Evolutionary conservation across 2,797 vertebrate species (phyloP).

Genomic region (Gymnoscopelus microlampas): DNA sequence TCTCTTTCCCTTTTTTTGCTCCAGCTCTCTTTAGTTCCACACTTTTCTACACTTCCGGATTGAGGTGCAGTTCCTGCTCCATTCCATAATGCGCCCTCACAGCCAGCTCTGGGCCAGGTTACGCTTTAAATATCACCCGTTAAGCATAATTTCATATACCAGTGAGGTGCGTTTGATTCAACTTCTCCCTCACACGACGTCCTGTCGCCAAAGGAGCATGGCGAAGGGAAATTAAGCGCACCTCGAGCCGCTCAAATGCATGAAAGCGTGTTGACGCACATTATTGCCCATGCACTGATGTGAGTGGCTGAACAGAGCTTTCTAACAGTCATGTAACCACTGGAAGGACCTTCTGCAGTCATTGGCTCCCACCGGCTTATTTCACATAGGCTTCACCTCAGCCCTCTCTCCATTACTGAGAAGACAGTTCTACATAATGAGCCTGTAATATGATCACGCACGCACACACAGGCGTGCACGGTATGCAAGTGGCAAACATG

Average conservation of each 20-base stretch:
- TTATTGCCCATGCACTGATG: slow-evolving; percentile 3
- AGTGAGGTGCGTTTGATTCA: slow-evolving; percentile 41
- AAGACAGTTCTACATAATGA: not conserved
- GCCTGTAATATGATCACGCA: no score
- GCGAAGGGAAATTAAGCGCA: slow-evolving; percentile 40
- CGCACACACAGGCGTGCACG: no score
- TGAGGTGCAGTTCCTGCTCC: slow-evolving; percentile 24
- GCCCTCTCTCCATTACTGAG: slow-evolving; percentile 24
- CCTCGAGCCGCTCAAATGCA: slow-evolving; percentile 16
- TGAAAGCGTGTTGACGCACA: not conserved
- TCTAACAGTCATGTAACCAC: slow-evolving; percentile 26
- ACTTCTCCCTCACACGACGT: slow-evolving; percentile 51
- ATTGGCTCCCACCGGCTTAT: slow-evolving; percentile 25
- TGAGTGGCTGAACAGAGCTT: slow-evolving; percentile 29
- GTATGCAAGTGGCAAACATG: not conserved
- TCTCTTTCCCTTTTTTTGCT: slow-evolving; percentile 45
- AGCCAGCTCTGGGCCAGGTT: slow-evolving; percentile 3
- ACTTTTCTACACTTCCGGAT: slow-evolving; percentile 17
- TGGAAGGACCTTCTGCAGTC: slow-evolving; percentile 24
- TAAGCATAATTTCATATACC: not conserved
- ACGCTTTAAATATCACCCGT: not conserved
- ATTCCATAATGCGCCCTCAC: slow-evolving; percentile 24
- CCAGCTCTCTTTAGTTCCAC: slow-evolving; percentile 18
- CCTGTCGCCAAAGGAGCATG: slow-evolving; percentile 28
- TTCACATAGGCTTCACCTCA: slow-evolving; percentile 32